Evolutionary conservation across 2,797 vertebrate species (phyloP).

Genomic region (Corythornis leucogaster): DNA sequence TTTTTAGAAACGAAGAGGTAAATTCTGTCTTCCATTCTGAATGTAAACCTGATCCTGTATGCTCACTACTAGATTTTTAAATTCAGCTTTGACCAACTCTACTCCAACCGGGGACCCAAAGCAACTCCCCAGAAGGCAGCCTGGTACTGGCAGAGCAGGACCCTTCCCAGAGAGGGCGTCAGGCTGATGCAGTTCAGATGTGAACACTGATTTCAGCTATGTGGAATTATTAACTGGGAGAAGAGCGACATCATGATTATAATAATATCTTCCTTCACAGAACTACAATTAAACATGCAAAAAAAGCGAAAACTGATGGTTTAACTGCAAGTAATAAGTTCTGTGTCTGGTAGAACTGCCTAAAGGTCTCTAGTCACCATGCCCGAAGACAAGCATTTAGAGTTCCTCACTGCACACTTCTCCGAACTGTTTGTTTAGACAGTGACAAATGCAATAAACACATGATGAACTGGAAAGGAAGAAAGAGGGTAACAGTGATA

Average conservation of each 20-base stretch:
- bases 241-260: not conserved
- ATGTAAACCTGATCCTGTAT: not conserved
- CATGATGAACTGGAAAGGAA: not conserved
- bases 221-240: not conserved
- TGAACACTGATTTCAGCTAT: not conserved
- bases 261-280: not conserved
- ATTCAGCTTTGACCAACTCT: rapidly evolving
- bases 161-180: not conserved
- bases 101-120: rapidly evolving
- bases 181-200: not conserved
- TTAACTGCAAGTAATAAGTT: not conserved
- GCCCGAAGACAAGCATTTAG: not conserved
- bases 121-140: not conserved
- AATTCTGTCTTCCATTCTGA: not conserved
- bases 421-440: not conserved
- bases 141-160: not conserved
- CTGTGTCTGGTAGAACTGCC: not conserved
- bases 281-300: not conserved
- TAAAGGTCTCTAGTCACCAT: not conserved
- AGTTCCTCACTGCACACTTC: not conserved
- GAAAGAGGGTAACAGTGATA: not conserved
- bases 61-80: not conserved
- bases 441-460: not conserved
- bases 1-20: conserved; percentile 17
- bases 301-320: not conserved